These are phyloP conservation scores for Galeruca laticollis DNA, from an alignment of 2,888 invertebrate species.

Conservation along the genomic window DNA sequence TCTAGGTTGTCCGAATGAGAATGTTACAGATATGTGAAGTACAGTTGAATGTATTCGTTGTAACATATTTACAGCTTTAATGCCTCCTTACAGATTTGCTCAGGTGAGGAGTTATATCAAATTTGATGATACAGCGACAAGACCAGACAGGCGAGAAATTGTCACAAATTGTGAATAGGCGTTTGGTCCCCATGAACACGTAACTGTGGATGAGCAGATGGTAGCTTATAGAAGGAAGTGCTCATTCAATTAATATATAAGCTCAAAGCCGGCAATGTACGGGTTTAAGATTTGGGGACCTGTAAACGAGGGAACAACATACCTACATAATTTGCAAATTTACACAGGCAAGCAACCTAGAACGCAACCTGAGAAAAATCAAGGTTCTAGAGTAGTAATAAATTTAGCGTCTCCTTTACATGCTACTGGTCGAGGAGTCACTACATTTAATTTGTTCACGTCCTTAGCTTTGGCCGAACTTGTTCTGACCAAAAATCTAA, in stretches of 20 bases:
- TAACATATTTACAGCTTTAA: no score
- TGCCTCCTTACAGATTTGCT: not conserved
- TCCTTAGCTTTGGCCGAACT: not conserved
- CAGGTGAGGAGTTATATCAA: not conserved
- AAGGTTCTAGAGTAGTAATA: not conserved
- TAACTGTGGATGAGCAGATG: conserved; percentile 39
- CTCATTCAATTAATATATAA: conserved; percentile 39
- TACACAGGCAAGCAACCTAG: no score
- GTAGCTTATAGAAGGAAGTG: conserved; percentile 34
- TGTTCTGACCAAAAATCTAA: no score
- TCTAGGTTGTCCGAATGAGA: no score
- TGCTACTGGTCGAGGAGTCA: not conserved
- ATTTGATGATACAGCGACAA: not conserved
- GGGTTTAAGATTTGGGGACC: no score
- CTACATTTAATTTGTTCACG: not conserved
- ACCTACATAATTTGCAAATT: no score
- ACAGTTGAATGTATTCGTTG: no score
- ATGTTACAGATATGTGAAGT: no score
- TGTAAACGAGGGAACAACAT: no score
- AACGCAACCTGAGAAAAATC: no score
- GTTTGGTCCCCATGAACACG: not conserved
- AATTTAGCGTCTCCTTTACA: not conserved
- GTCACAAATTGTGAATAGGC: not conserved
- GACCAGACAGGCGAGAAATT: no score
- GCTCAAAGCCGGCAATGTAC: conserved; percentile 32